phyloP scores from a whole-genome alignment of 2,888 invertebrate genomes.

The Lomographa bimaculata region DNA sequence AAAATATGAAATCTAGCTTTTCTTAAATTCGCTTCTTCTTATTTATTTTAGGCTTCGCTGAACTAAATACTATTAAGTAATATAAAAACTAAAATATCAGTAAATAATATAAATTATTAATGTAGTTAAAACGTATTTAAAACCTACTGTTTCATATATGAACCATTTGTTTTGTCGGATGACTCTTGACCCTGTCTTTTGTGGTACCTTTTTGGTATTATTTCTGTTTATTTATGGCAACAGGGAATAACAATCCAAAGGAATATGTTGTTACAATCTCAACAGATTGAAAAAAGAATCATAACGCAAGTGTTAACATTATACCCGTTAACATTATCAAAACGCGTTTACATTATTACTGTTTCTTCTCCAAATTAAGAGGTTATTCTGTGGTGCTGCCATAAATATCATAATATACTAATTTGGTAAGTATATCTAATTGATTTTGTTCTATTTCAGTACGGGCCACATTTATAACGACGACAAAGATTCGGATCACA shows the following conservation, averaged over 20 bases:
- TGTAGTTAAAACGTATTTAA: slow-evolving; percentile 13
- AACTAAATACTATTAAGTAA: slow-evolving; percentile 30
- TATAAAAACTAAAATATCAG: slow-evolving; percentile 12
- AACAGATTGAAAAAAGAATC: no score
- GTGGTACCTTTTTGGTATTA: slow-evolving; percentile 27
- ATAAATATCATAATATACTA: slow-evolving; percentile 1
- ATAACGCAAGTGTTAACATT: no score
- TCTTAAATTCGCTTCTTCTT: slow-evolving; percentile 67
- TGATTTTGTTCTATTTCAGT: slow-evolving; percentile 56
- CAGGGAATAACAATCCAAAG: slow-evolving; percentile 44
- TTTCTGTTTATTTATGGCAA: slow-evolving; percentile 41
- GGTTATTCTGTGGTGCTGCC: slow-evolving; percentile 42
- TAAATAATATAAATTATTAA: slow-evolving; percentile 23
- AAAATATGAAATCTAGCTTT: slow-evolving; percentile 28
- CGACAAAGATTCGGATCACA: slow-evolving; percentile 79
- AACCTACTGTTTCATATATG: slow-evolving; percentile 44
- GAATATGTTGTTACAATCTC: no score
- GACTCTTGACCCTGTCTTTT: slow-evolving; percentile 62
- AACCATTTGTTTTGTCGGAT: slow-evolving; percentile 61
- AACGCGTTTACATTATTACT: no score
- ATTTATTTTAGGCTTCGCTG: slow-evolving; percentile 79
- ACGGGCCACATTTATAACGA: slow-evolving; percentile 75
- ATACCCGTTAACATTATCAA: no score
- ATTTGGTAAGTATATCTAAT: slow-evolving; percentile 17
- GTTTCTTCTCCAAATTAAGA: no score